These are phyloP conservation scores for Karalla daura DNA, from an alignment of 2,797 vertebrate genomes.

Conservation along the genomic window DNA sequence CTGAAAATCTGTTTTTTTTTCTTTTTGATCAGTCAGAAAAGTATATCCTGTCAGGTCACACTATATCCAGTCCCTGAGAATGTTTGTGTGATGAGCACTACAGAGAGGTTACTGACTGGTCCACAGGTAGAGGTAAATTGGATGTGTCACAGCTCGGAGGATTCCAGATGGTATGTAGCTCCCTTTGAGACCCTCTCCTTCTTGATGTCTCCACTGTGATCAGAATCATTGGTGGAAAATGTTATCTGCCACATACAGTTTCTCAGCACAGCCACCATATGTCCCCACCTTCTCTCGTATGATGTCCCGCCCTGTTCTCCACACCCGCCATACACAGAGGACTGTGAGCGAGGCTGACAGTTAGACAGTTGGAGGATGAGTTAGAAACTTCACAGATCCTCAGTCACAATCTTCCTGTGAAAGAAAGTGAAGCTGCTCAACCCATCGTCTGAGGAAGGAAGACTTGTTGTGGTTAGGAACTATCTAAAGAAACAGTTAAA, in stretches of 20 bases:
- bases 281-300: constrained; percentile 40
- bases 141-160: constrained; percentile 70
- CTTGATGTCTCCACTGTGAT: constrained; percentile 61
- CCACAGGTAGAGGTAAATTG: constrained; percentile 78
- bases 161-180: constrained; percentile 77
- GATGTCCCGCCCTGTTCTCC: constrained; percentile 21
- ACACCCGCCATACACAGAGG: constrained; percentile 10
- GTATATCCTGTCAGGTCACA: constrained; percentile 42
- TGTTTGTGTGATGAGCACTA: constrained; percentile 40
- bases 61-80: constrained; percentile 32
- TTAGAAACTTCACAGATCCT: constrained; percentile 27
- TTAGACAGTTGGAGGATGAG: not conserved
- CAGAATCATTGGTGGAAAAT: constrained; percentile 59
- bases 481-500: not conserved
- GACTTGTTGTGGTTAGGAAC: not conserved
- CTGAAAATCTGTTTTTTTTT: not conserved
- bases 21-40: constrained; percentile 21
- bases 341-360: not conserved
- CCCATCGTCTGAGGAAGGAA: not conserved
- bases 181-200: constrained; percentile 63
- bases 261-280: constrained; percentile 69
- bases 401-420: not conserved
- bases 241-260: constrained; percentile 73
- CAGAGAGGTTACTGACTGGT: constrained; percentile 54
- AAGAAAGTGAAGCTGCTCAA: not conserved